Evolutionary conservation across 2,888 invertebrate species (phyloP), one percentile per base, ranked within the genome.

Genomic region (Allolobophora icterica): DNA sequence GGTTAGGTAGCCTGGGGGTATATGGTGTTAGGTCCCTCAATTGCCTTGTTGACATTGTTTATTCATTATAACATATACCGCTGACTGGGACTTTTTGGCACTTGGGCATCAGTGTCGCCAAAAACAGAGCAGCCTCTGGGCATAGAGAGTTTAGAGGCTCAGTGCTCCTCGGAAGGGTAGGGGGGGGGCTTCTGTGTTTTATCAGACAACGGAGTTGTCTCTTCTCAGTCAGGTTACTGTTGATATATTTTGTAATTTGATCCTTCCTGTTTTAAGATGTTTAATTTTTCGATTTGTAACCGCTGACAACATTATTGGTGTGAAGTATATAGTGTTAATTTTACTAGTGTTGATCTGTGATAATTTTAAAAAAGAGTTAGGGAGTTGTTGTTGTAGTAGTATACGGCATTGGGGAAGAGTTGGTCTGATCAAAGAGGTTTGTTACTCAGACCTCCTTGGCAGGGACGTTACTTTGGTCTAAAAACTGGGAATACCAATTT

Each of bases 11-110:
- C 71, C 71, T 71, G 30, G 11, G 71, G 71, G 71, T 11, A 71
- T 71, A 6, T n/a, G 13, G 71, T 6, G 71, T 8, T 71, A 71
- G 71, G 71, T 71, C 71, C 71, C 8, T 71, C 71, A 71, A n/a
- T 71, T 71, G 71, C 71, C 71, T 71, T 71, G 71, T 71, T 30
- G 71, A 71, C 71, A 71, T 71, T 71, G 71, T 71, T 71, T 71
- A n/a, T n/a, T 71, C 71, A n/a, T 71, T 2, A 71, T 71, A 71
- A 71, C 71, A 30, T 71, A 71, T 4, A 71, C 71, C 71, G 11
- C n/a, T n/a, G 30, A 71, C n/a, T 71, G 71, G 71, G 71, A 71
- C 71, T 71, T 71, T 71, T 71, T 71, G 71, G 71, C 71, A 71
- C 71, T n/a, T 8, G 30, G 30, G 71, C 71, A 71, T 71, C 71